Evolutionary conservation across 2,797 vertebrate genomes (phyloP), one percentile per base, ranked within the genome.

Genomic region (Protonibea diacanthus): DNA sequence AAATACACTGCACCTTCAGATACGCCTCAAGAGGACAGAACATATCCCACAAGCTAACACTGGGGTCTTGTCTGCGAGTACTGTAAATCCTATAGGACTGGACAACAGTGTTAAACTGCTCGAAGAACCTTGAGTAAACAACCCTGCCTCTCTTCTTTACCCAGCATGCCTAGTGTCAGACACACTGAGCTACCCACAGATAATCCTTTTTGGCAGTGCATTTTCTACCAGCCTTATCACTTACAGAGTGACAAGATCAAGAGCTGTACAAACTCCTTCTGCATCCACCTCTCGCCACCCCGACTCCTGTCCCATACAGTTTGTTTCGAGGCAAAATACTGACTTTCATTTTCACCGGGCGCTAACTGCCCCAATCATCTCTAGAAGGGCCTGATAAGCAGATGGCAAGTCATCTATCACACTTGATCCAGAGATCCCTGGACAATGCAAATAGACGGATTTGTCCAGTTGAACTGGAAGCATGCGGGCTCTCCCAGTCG

Each of bases 321-420:
- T 91, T 88, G 82, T 86, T 92, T 92, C 66, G 71, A 86, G 89
- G 78, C 78, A 83, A 89, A 89, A 81, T 66, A 84, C 88, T 94
- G 92, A 94, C 93, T 95, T 95, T 95, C 90, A 90, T 89, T 92
- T 89, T 92, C 79, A 81, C 88, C 44, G n/a, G 69, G 25, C 23
- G 72, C 82, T 88, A 91, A 88, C 84, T 86, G 57, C 45, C 71
- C 33, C 74, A 83, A 76, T 90, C 82, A 89, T 89, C 89, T 90
- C 92, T 95, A 94, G 84, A 90, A 86, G 82, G 68, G 49, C 85
- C 92, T 87, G 93, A 95, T 95, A 94, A 95, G 92, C 93, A 92
- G 84, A 87, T 91, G 92, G 88, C 83, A 88, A 87, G 86, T 83
- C 92, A 90, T 95, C 86, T 90, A 94, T 95, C 92, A 95, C 88